These are phyloP conservation scores for Cyclargus thomasi DNA, from an alignment of 1,140 invertebrate species.

Conservation along the genomic window DNA sequence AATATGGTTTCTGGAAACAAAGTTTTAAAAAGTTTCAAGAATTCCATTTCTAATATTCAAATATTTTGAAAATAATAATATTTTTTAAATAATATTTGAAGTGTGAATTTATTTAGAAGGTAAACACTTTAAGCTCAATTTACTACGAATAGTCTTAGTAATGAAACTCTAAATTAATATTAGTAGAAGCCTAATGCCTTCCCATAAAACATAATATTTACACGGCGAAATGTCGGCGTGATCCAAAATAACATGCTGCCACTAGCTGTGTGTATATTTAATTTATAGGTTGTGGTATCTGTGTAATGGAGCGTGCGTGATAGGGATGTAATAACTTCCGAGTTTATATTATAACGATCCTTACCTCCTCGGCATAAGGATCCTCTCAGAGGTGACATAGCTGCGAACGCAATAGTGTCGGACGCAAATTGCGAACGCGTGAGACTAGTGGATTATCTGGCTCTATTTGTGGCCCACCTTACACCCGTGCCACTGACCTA, in stretches of 20 bases:
- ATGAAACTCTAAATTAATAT: too few relatives aligned
- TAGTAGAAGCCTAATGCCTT: too few relatives aligned
- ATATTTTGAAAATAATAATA: background rate
- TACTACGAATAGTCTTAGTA: too few relatives aligned
- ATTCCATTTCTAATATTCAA: background rate
- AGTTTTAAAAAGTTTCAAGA: background rate
- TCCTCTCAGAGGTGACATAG: too few relatives aligned
- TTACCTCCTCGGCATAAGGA: too few relatives aligned
- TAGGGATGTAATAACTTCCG: background rate
- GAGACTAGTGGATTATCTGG: conserved; percentile 27
- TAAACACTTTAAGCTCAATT: too few relatives aligned
- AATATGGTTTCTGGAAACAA: background rate
- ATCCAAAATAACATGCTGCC: background rate
- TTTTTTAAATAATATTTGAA: background rate
- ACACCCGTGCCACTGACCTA: conserved; percentile 52
- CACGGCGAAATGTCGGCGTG: background rate
- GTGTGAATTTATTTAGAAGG: too few relatives aligned
- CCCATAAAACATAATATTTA: background rate
- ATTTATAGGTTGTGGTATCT: background rate
- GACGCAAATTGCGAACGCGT: conserved; percentile 24
- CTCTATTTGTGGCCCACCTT: conserved; percentile 43
- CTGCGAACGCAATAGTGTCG: background rate
- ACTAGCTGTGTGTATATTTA: background rate
- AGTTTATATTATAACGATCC: too few relatives aligned
- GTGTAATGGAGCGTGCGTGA: conserved; percentile 19